Base-by-base conservation (phyloP, 35 echinoderm and acorn worm genomes). In the Diadema setosum region DNA sequence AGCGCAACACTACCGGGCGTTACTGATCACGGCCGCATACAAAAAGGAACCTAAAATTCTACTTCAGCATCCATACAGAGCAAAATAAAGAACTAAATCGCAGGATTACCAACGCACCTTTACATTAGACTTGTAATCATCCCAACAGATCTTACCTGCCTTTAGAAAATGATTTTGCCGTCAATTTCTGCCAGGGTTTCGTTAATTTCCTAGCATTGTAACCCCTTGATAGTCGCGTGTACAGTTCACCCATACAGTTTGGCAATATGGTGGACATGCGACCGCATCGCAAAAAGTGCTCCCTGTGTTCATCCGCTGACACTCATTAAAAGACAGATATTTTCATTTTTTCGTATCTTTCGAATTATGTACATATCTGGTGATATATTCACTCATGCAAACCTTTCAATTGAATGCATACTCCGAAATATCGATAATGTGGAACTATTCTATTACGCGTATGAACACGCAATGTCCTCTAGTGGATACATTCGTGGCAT, bases 231-330 rank as follows among this genome's bases (percentile, higher is more conserved):
- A 15, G 27, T 73, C 67, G 67, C 67, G 67, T 73, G 73, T 78
- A 36, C 25, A 44, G n/a, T 11, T 9, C n/a, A 11, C 48, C 9
- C n/a, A 9, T n/a, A 9, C n/a, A 52, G 39, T 43, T 78, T 25
- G 73, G n/a, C 70, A 78, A 78, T 78, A 78, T 78, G 73, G 73
- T 78, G 37, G 73, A 78, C 73, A 78, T 78, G 29, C n/a, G 44
- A 78, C 73, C 73, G 40, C 9, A 39, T 78, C 21, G 40, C 73
- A 35, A 21, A 5, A 44, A 78, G 5, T 39, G 33, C 73, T 14
- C 11, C 2, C 6, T 3, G 44, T 78, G 73, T 78, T 78, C 33
- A 78, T 78, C 36, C 73, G 73, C 73, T 44, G 39, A 78, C 37
- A 16, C 9, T 67, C 0, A 67, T n/a, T 14, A 5, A 33, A 9